phyloP scores from a whole-genome alignment of 2,888 invertebrate genomes.

The Dorcus parallelipipedus region DNA sequence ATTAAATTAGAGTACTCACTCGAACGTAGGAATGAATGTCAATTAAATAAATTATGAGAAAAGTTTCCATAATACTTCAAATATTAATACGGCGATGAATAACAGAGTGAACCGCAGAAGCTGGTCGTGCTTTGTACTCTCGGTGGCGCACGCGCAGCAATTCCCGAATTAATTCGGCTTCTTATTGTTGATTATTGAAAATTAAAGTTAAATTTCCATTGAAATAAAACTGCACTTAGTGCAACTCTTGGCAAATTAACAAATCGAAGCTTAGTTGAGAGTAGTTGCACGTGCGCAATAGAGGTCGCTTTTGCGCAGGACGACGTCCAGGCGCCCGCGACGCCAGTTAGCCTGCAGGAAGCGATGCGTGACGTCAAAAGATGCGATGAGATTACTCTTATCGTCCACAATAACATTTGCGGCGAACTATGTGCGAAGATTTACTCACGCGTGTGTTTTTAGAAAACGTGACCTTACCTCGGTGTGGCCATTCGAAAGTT shows the following conservation, averaged over 20 bases:
- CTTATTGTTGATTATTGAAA: too few relatives aligned
- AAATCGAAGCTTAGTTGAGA: conserved; percentile 45
- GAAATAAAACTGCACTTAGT: conserved; percentile 17
- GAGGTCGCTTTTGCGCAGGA: conserved; percentile 52
- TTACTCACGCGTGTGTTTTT: not conserved
- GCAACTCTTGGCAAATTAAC: conserved; percentile 39
- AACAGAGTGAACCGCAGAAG: too few relatives aligned
- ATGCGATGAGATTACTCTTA: not conserved
- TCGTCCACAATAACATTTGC: not conserved
- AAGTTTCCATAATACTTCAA: too few relatives aligned
- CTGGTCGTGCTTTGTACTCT: too few relatives aligned
- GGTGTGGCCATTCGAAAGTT: too few relatives aligned
- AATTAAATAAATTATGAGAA: too few relatives aligned
- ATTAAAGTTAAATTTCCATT: not conserved
- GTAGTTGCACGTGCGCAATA: conserved; percentile 48
- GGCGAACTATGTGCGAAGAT: not conserved
- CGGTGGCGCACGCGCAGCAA: too few relatives aligned
- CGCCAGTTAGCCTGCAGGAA: conserved; percentile 45
- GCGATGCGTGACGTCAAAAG: conserved; percentile 30
- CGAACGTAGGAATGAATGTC: too few relatives aligned
- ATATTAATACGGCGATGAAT: too few relatives aligned
- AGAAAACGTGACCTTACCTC: not conserved
- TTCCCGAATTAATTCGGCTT: too few relatives aligned
- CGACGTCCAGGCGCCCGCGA: conserved; percentile 47
- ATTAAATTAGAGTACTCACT: too few relatives aligned